Percentiles rank a stretch among this genome's conserved stretches.
Evolutionary conservation across 2,888 invertebrate species (phyloP).

Genomic region (Hyposoter didymator): DNA sequence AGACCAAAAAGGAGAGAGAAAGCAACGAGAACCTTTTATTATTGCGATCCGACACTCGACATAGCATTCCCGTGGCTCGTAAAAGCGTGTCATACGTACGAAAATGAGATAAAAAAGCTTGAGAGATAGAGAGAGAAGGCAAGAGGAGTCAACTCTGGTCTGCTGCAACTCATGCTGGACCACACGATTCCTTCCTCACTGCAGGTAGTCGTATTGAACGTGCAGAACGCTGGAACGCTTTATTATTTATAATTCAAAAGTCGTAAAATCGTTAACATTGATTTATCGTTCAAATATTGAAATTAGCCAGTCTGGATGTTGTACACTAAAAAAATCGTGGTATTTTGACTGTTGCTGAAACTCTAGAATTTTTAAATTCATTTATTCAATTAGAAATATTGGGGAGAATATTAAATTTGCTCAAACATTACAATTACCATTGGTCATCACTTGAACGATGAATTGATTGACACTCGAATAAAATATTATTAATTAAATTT

Average conservation of each 20-base stretch:
- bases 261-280: constrained; percentile 79
- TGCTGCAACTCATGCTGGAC: constrained; percentile 31
- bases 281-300: constrained; percentile 83
- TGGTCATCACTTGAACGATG: neutral
- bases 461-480: neutral
- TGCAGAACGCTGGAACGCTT: constrained; percentile 64
- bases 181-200: constrained; percentile 57
- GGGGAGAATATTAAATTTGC: neutral
- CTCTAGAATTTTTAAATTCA: neutral
- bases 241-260: constrained; percentile 80
- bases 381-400: neutral
- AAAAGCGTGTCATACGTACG: constrained; percentile 71
- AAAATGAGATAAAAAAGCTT: constrained; percentile 32
- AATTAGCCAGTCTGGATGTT: constrained; percentile 77
- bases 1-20: constrained; percentile 15
- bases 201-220: constrained; percentile 66
- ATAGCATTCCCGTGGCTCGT: constrained; percentile 74
- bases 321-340: neutral
- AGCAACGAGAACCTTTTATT: constrained; percentile 64
- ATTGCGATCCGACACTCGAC: constrained; percentile 73
- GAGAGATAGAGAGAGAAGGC: constrained; percentile 12
- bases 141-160: constrained; percentile 35
- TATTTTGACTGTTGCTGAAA: constrained; percentile 7
- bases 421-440: neutral
- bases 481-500: neutral